A percentile compares a stretch with the other conserved stretches of the same genome.
These are phyloP conservation scores for Pentalonia nigronervosa DNA, from an alignment of 1,140 invertebrate genomes.

Conservation along the genomic window DNA sequence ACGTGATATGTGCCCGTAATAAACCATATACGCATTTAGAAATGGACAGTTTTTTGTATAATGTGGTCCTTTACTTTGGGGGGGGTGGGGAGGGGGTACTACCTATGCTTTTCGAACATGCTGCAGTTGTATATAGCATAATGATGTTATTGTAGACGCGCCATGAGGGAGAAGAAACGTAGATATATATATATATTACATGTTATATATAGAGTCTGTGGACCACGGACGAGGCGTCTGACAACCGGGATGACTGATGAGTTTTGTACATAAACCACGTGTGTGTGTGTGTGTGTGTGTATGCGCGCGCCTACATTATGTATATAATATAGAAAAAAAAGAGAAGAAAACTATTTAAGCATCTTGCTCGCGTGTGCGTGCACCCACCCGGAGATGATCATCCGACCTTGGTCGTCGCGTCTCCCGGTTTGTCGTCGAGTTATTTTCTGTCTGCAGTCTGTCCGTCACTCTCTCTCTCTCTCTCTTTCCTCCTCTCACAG, in stretches of 20 bases:
- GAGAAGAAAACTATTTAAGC: background rate
- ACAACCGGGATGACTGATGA: slow-evolving; percentile 6
- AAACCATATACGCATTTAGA: too few relatives aligned
- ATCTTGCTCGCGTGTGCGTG: background rate
- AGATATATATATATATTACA: background rate
- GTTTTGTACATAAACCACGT: background rate
- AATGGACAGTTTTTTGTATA: too few relatives aligned
- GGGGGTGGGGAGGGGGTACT: too few relatives aligned
- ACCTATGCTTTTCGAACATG: background rate
- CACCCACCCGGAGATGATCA: background rate
- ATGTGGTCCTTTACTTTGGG: too few relatives aligned
- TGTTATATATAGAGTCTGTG: background rate
- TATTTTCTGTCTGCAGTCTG: background rate
- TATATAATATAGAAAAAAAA: background rate
- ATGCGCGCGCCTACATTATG: too few relatives aligned
- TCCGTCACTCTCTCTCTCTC: background rate
- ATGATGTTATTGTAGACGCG: background rate
- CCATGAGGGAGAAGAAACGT: background rate
- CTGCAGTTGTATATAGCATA: background rate
- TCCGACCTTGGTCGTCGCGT: slow-evolving; percentile 2
- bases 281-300: background rate
- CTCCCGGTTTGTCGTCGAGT: background rate
- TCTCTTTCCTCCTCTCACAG: background rate
- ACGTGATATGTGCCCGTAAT: too few relatives aligned
- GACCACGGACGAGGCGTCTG: background rate